Evolutionary conservation across 2,113 vertebrate genomes (phyloP), one percentile per base, ranked within the genome.

Genomic region (Dendrocopos noguchii): DNA sequence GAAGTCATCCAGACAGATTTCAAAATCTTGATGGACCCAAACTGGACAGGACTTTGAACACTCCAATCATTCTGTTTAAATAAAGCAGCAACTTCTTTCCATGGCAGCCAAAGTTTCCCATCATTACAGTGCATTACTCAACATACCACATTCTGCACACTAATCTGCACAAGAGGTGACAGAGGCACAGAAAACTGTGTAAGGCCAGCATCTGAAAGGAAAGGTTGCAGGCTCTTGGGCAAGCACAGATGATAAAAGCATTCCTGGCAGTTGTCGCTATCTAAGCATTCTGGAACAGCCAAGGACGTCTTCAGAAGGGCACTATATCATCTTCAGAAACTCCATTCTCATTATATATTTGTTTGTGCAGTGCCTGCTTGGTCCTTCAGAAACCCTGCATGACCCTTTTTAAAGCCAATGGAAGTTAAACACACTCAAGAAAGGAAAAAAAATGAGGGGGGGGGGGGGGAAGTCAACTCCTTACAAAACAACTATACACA

Each of bases 231-330:
- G 36, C 79, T 93, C 72, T 34, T 80, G 60, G 84, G 72, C 89
- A 96, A 96, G 78, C 65, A 68, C 4, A 12, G 76, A 95, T 61
- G 94, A 96, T 95, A 94, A 96, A 95, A 96, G 93, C 94, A 94
- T 96, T 96, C 89, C 91, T 92, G 93, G 79, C 61, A 0, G 87
- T 65, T 83, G 44, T 53, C 87, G 76, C 91, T 96, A 86, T 95
- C 87, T 94, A 91, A 93, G 79, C 61, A 22, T 93, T 89, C 94
- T 94, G 84, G 66, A 91, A 89, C 57, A 87, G 89, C 86, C 93
- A 96, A 96, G 96, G 96, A 95, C 94, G 29, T 94, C 87, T 95
- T 95, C 87, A 95, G 76, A 91, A 92, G 21, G 82, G 68, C 57
- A 91, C 68, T 84, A 65, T 74, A 93, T 80, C 87, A 74, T 94